Base-by-base conservation (phyloP, 2,797 vertebrate genomes). In the Eurystomus glaucurus region DNA sequence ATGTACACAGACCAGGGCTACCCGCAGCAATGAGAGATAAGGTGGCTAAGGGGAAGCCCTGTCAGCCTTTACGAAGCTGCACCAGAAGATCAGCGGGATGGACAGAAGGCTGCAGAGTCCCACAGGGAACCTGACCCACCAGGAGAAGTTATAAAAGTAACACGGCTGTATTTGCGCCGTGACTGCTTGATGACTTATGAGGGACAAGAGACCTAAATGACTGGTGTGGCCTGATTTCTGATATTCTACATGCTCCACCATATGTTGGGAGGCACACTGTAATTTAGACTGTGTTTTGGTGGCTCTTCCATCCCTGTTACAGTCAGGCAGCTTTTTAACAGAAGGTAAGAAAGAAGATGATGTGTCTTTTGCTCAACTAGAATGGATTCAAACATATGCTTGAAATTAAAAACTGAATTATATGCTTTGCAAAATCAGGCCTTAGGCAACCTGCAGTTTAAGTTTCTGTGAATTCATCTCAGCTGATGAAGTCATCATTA, bases 81-180 rank as follows among this genome's bases (percentile, higher is more conserved):
- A 55, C 9, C 66, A 57, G 48, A 64, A 29, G 54, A 29, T 37
- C 71, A 75, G 14, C 22, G 57, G 26, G 39, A 35, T 70, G 57
- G 35, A 51, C 4, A 74, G 31, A 25, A 87, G 45, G 39, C 60
- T 78, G 13, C 23, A 37, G 68, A 72, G 25, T 16, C 37, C 72
- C 35, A 14, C 21, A 10, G 46, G 22, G 22, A 81, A n/a, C 15
- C 5, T 35, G 35, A 72, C 21, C 21, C 41, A 68, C 17, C 21
- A 54, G 21, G 20, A 91, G 45, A 64, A 23, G 25, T 26, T 7
- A 62, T 28, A n/a, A 2, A n/a, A 52, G 5, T 8, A 20, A 76
- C 0, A 0, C 6, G 57, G 57, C 7, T n/a, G 25, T 55, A 25
- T 50, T 65, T 76, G 43, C 2, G 5, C 26, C 2, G 0, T 7